These are phyloP conservation scores for Orthochromis malagaraziensis DNA, from an alignment of 2,113 vertebrate genomes.

Conservation along the genomic window DNA sequence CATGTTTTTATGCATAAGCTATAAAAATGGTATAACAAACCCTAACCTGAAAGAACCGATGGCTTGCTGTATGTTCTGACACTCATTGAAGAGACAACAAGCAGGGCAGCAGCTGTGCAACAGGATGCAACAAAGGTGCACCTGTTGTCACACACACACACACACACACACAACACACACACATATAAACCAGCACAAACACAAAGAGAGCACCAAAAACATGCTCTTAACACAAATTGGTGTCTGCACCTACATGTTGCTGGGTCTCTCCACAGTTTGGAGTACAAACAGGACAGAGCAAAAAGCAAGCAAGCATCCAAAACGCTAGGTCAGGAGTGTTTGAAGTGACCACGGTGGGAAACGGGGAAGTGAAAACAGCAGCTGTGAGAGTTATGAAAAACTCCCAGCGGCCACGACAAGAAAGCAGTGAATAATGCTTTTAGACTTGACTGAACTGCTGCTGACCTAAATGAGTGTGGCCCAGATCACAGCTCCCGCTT, in stretches of 20 bases:
- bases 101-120: constrained; percentile 43
- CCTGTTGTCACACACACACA: constrained; percentile 37
- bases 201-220: background rate
- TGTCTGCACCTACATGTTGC: constrained; percentile 11
- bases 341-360: constrained; percentile 23
- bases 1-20: background rate
- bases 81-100: constrained; percentile 8
- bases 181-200: background rate
- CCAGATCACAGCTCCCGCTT: constrained; percentile 37
- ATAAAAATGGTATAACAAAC: background rate
- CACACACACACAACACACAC: background rate
- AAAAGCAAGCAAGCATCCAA: background rate
- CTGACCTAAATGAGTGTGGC: constrained; percentile 45
- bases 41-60: background rate
- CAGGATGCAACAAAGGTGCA: constrained; percentile 52
- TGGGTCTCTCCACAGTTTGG: constrained; percentile 31
- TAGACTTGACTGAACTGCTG: constrained; percentile 20
- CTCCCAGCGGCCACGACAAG: constrained; percentile 7
- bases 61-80: background rate
- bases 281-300: constrained; percentile 38
- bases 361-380: constrained; percentile 49
- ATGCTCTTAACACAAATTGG: background rate
- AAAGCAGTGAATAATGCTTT: constrained; percentile 25
- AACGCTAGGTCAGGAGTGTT: constrained; percentile 36
- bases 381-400: constrained; percentile 33